A percentile compares a stretch with the other conserved stretches of the same genome.
Evolutionary conservation across 30 jellyfish, hydroid and myxozoan species (phyloP).

Genomic region (Aurelia sp.): DNA sequence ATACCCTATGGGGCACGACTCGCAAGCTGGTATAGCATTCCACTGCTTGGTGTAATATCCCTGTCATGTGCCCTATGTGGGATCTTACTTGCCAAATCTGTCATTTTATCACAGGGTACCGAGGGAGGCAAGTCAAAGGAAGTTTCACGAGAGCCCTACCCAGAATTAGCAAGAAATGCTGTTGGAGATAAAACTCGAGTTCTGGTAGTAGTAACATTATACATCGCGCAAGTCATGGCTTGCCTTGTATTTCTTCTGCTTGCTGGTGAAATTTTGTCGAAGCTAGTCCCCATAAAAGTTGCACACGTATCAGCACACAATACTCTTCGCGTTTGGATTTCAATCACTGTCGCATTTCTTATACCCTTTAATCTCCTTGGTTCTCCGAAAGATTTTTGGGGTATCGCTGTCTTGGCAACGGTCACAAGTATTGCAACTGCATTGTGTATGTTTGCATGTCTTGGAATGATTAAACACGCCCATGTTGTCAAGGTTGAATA

Average conservation of each 20-base stretch:
- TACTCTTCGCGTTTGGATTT: conserved; percentile 85
- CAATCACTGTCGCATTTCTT: conserved; percentile 71
- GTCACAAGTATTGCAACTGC: conserved; percentile 85
- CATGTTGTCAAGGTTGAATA: conserved; percentile 41
- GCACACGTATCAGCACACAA: conserved; percentile 57
- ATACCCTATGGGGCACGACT: conserved; percentile 85
- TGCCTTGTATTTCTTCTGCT: conserved; percentile 84
- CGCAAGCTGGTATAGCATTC: conserved; percentile 88
- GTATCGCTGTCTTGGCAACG: conserved; percentile 89
- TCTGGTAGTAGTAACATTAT: conserved; percentile 65
- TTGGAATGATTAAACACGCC: conserved; percentile 46
- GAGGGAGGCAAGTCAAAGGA: conserved; percentile 41
- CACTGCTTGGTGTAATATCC: conserved; percentile 76
- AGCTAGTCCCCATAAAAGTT: conserved; percentile 74
- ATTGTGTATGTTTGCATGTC: conserved; percentile 46
- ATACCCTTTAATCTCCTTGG: conserved; percentile 92
- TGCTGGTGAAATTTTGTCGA: conserved; percentile 89
- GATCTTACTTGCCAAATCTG: conserved; percentile 81
- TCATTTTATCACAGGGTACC: conserved; percentile 45
- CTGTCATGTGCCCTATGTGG: conserved; percentile 80
- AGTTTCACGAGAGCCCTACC: conserved; percentile 90
- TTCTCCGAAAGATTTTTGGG: conserved; percentile 93
- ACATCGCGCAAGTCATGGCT: conserved; percentile 65
- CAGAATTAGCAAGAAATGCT: conserved; percentile 84
- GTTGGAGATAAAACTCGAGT: conserved; percentile 71